These are phyloP conservation scores for Philotrypesis tridentata DNA, from an alignment of 1,140 invertebrate genomes.

Conservation along the genomic window DNA sequence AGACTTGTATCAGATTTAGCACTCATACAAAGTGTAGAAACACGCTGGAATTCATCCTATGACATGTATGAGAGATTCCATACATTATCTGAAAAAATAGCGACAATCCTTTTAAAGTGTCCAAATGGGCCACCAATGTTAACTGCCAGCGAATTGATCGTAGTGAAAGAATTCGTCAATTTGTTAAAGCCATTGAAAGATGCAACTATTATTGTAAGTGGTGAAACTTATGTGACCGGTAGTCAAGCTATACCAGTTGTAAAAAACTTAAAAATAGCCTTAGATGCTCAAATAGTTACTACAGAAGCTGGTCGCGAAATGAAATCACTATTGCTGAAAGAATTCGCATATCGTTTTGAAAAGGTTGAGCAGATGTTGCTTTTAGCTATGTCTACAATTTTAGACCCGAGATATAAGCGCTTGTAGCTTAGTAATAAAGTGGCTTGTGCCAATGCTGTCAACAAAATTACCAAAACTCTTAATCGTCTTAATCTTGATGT, in stretches of 20 bases:
- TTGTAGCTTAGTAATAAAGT: conserved; percentile 35
- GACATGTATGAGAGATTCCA: conserved; percentile 52
- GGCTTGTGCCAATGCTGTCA: conserved; percentile 46
- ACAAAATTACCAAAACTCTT: conserved; percentile 35
- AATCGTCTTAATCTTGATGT: conserved; percentile 14
- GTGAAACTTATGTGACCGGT: conserved; percentile 54
- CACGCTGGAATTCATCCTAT: conserved; percentile 52
- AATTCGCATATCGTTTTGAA: conserved; percentile 36
- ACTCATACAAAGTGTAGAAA: conserved; percentile 50
- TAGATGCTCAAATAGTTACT: conserved; percentile 32
- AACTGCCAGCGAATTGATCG: conserved; percentile 46
- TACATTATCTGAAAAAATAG: conserved; percentile 30
- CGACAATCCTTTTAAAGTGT: conserved; percentile 32
- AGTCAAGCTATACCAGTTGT: conserved; percentile 54
- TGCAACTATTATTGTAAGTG: conserved; percentile 53
- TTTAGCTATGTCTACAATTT: conserved; percentile 51
- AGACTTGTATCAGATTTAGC: conserved; percentile 39
- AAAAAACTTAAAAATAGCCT: conserved; percentile 28
- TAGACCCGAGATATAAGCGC: conserved; percentile 57
- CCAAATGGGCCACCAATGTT: conserved; percentile 47
- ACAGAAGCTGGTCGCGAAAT: conserved; percentile 23
- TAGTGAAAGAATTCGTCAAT: conserved; percentile 38
- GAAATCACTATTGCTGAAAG: background rate
- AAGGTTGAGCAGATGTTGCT: conserved; percentile 49
- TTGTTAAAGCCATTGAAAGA: conserved; percentile 57